A percentile compares a stretch with the other conserved stretches of the same genome.
phyloP scores from a whole-genome alignment of 2,888 invertebrate genomes.

The Mesodorylaimus sp. region DNA sequence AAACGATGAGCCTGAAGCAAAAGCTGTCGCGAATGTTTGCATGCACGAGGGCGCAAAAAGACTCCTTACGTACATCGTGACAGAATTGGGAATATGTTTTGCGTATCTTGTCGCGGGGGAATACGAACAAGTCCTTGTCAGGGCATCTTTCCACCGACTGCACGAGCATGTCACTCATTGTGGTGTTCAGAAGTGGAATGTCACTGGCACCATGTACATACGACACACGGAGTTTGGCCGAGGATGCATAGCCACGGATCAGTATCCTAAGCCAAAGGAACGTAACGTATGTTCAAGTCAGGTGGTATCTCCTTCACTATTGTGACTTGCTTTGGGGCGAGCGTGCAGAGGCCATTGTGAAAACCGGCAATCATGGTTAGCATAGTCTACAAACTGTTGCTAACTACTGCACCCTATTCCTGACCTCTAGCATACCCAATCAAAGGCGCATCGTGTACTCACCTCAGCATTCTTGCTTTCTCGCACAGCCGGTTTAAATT shows the following conservation, averaged over 20 bases:
- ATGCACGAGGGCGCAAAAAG: not conserved
- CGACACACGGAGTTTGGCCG: not conserved
- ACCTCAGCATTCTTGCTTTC: too few species aligned
- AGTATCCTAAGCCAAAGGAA: not conserved
- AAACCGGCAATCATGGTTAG: too few species aligned
- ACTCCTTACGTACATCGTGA: slow-evolving; percentile 6
- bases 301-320: not conserved
- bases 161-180: slow-evolving; percentile 5
- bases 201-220: slow-evolving; percentile 10
- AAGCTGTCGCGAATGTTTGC: not conserved
- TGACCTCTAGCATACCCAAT: too few species aligned
- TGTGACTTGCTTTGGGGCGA: too few species aligned
- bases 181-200: slow-evolving; percentile 4
- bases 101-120: slow-evolving; percentile 10
- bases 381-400: too few species aligned
- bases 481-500: too few species aligned
- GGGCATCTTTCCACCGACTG: slow-evolving; percentile 4
- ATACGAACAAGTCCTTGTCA: slow-evolving; percentile 7
- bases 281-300: not conserved
- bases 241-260: too few species aligned
- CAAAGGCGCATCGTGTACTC: too few species aligned
- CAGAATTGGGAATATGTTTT: slow-evolving; percentile 9
- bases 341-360: too few species aligned
- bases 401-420: too few species aligned
- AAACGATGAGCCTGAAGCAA: slow-evolving; percentile 45